A percentile compares a stretch with the other conserved stretches of the same genome.
Conservation (phyloP, 2,888 invertebrate genomes). For the Drosophila mayaguana region DNA sequence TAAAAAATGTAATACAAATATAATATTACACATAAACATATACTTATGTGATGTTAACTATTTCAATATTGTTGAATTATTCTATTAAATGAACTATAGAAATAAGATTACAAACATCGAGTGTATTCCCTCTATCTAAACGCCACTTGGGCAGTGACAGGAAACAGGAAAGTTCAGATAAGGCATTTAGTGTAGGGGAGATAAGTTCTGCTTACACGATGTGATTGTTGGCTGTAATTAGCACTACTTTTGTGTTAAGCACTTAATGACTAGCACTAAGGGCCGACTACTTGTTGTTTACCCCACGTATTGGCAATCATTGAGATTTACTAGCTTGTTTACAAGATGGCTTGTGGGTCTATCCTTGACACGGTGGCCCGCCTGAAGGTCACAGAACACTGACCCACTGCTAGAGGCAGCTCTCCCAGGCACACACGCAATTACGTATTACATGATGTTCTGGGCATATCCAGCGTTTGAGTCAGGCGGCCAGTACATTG, state of each 20-base stretch:
- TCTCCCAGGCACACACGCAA: neutral
- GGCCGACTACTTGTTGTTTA: conserved; percentile 9
- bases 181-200: neutral
- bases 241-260: neutral
- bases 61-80: neutral
- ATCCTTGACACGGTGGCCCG: conserved; percentile 42
- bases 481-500: conserved; percentile 46
- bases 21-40: neutral
- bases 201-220: neutral
- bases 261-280: neutral
- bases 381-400: conserved; percentile 49
- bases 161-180: conserved; percentile 1
- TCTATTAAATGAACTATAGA: neutral
- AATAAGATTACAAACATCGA: neutral
- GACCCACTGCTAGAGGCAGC: conserved; percentile 42
- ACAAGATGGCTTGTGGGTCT: neutral
- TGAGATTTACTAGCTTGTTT: conserved; percentile 36
- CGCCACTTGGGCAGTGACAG: neutral
- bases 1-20: conserved; percentile 1
- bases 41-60: neutral
- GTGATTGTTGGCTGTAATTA: neutral
- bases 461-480: conserved; percentile 41
- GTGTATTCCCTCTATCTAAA: neutral
- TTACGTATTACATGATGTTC: conserved; percentile 31
- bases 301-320: conserved; percentile 10